Percentiles rank a stretch among this genome's conserved stretches.
These are phyloP conservation scores for Heliconius cydno DNA, from an alignment of 2,888 invertebrate species.

Conservation along the genomic window DNA sequence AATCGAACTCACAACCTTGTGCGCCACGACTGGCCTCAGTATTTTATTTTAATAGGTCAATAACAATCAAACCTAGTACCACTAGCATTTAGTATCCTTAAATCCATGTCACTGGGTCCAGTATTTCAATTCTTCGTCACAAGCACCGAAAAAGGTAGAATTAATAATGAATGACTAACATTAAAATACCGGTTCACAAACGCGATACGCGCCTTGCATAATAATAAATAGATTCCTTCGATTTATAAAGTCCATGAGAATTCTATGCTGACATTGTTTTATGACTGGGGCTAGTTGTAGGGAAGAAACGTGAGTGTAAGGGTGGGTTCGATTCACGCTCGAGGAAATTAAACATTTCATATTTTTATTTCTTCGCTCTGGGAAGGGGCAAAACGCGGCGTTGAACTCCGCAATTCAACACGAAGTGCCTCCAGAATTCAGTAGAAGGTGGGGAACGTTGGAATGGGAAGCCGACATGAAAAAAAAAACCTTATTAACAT, in stretches of 20 bases:
- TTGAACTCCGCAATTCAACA: too few species aligned
- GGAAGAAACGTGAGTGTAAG: too few species aligned
- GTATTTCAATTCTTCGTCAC: not conserved
- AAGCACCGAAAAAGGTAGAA: slow-evolving; percentile 28
- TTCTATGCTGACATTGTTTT: slow-evolving; percentile 1
- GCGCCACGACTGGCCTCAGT: too few species aligned
- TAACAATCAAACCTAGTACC: not conserved
- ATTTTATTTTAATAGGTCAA: too few species aligned
- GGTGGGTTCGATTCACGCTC: too few species aligned
- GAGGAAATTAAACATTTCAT: too few species aligned
- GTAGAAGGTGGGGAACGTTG: too few species aligned
- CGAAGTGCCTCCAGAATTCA: too few species aligned
- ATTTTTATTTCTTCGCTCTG: too few species aligned
- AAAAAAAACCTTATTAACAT: slow-evolving; percentile 51
- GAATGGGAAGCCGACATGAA: not conserved
- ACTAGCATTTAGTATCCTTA: not conserved
- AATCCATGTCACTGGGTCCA: not conserved
- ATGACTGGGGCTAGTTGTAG: not conserved
- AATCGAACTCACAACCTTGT: too few species aligned
- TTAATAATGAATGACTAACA: slow-evolving; percentile 38
- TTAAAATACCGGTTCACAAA: slow-evolving; percentile 38
- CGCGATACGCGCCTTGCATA: slow-evolving; percentile 29
- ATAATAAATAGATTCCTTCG: slow-evolving; percentile 30
- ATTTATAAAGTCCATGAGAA: slow-evolving; percentile 24
- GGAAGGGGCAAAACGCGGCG: too few species aligned